A percentile compares a stretch with the other conserved stretches of the same genome.
Evolutionary conservation across 2,113 vertebrate species (phyloP).

Genomic region (Numida meleagris): DNA sequence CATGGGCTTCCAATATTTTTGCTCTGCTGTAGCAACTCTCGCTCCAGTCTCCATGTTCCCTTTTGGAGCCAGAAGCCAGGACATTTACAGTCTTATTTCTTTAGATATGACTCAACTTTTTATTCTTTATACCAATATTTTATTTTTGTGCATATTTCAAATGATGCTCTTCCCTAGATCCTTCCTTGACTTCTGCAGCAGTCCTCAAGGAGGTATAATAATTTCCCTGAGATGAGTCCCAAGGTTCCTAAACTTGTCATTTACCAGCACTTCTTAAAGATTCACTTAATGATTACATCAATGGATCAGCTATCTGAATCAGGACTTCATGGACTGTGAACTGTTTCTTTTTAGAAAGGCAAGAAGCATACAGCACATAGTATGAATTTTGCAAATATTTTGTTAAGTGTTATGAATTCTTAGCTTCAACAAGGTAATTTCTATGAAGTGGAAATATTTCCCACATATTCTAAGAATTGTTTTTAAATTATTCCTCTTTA

Average conservation of each 20-base stretch:
- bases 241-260: background rate
- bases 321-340: background rate
- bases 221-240: background rate
- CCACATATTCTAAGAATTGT: background rate
- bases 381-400: background rate
- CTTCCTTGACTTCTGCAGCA: background rate
- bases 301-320: background rate
- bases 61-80: background rate
- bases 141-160: background rate
- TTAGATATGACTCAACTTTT: background rate
- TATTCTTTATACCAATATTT: background rate
- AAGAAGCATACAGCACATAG: background rate
- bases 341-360: background rate
- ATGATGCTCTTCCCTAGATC: background rate
- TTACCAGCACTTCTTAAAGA: background rate
- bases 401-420: background rate
- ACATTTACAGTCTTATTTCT: background rate
- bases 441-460: background rate
- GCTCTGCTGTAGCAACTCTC: background rate
- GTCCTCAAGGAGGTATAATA: background rate
- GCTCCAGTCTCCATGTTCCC: background rate
- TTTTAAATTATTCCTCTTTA: background rate
- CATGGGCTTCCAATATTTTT: background rate
- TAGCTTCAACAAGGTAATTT: background rate
- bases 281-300: background rate